A percentile compares a stretch with the other conserved stretches of the same genome.
phyloP scores from a whole-genome alignment of 1,140 invertebrate genomes.

The Zophobas morio region DNA sequence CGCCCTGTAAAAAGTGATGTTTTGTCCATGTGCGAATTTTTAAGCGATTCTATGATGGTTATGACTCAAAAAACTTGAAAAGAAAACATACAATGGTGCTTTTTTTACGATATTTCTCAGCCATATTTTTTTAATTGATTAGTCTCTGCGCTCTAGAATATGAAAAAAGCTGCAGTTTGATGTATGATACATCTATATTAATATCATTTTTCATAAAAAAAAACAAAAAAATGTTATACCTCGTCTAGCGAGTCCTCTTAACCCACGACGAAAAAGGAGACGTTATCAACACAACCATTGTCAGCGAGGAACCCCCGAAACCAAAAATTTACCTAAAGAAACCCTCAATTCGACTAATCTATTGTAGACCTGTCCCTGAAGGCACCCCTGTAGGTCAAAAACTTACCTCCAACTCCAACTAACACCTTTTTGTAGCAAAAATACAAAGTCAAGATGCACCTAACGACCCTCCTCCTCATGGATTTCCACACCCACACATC shows the following conservation, averaged over 20 bases:
- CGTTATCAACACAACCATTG: constrained; percentile 67
- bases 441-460: constrained; percentile 72
- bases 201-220: no score
- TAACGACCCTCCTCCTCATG: constrained; percentile 75
- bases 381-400: constrained; percentile 68
- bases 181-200: no score
- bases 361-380: constrained; percentile 70
- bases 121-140: neutral
- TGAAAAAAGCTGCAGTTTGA: no score
- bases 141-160: no score
- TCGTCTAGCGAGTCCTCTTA: constrained; percentile 55
- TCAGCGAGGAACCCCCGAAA: constrained; percentile 64
- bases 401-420: constrained; percentile 4
- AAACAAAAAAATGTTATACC: no score
- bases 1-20: no score
- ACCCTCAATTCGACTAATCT: constrained; percentile 68
- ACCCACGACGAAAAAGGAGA: constrained; percentile 74
- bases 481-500: constrained; percentile 80
- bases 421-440: constrained; percentile 71
- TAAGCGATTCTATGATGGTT: no score
- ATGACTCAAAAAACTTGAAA: no score
- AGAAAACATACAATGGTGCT: no score
- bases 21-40: no score
- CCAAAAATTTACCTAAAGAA: constrained; percentile 61
- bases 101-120: no score